Evolutionary conservation across 37 sponge, comb jelly and placozoan genomes (phyloP).

Genomic region (Diacarnus erythraeanus): DNA sequence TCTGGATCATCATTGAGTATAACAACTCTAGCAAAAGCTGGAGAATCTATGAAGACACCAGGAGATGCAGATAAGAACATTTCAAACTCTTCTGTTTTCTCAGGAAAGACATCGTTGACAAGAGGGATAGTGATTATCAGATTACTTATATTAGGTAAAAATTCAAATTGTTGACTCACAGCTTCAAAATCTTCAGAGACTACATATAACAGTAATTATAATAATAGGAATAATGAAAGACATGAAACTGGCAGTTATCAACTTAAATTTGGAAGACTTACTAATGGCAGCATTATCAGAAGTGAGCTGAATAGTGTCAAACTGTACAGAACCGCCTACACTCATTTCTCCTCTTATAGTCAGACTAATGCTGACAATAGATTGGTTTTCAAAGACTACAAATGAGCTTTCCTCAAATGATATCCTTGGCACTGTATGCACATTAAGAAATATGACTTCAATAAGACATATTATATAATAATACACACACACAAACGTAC

Average conservation of each 20-base stretch:
- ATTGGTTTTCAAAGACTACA: background rate
- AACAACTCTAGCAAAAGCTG: background rate
- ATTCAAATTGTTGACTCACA: background rate
- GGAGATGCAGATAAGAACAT: conserved; percentile 29
- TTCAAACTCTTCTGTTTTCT: conserved; percentile 19
- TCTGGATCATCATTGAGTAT: conserved; percentile 21
- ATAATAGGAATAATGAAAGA: conserved; percentile 13
- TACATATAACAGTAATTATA: conserved; percentile 7
- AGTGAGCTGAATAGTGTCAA: background rate
- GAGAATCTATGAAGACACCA: conserved; percentile 13
- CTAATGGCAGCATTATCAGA: too few relatives aligned
- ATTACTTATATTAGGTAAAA: background rate
- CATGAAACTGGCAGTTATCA: too few relatives aligned
- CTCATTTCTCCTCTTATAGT: background rate
- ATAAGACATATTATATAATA: too few relatives aligned
- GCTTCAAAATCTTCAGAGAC: background rate
- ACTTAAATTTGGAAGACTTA: background rate
- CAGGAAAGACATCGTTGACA: conserved; percentile 32
- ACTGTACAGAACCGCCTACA: background rate
- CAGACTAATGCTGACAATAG: background rate
- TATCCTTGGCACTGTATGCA: conserved; percentile 3
- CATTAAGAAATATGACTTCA: background rate
- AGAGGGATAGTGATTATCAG: background rate
- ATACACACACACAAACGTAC: background rate
- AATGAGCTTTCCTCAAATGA: background rate